A percentile compares a stretch with the other conserved stretches of the same genome.
These are phyloP conservation scores for Ruditapes philippinarum DNA, from an alignment of 1,140 invertebrate genomes.

Conservation along the genomic window DNA sequence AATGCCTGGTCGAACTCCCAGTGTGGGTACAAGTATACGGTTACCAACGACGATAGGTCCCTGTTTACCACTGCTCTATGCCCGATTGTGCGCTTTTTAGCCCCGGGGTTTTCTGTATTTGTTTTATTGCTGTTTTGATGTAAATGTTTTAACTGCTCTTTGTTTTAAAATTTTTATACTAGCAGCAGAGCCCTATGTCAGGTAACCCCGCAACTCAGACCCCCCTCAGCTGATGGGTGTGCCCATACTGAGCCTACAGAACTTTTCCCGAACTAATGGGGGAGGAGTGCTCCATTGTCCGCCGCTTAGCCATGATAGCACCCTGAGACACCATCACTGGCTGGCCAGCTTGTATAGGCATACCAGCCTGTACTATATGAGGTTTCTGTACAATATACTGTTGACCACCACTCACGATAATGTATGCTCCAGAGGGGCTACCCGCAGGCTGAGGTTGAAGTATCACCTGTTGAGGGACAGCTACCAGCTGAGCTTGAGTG, in stretches of 20 bases:
- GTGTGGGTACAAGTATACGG: constrained; percentile 63
- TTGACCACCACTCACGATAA: constrained; percentile 48
- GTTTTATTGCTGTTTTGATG: constrained; percentile 53
- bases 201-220: constrained; percentile 8
- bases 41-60: constrained; percentile 66
- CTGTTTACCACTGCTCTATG: constrained; percentile 26
- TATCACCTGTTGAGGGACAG: constrained; percentile 50
- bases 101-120: constrained; percentile 51
- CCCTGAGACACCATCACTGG: constrained; percentile 58
- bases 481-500: constrained; percentile 9
- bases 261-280: constrained; percentile 42
- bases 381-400: constrained; percentile 52
- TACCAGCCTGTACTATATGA: constrained; percentile 37
- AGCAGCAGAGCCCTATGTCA: constrained; percentile 1
- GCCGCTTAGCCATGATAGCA: constrained; percentile 49
- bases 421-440: constrained; percentile 56
- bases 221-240: constrained; percentile 9
- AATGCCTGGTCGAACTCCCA: constrained; percentile 55
- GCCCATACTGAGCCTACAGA: background rate
- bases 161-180: constrained; percentile 52
- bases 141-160: constrained; percentile 46
- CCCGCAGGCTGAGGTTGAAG: constrained; percentile 63
- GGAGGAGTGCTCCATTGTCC: constrained; percentile 49
- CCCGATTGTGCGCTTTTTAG: constrained; percentile 60
- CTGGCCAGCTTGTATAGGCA: constrained; percentile 63